Conservation (phyloP, 2,888 invertebrate genomes). For the Euspilapteryx auroguttella region DNA sequence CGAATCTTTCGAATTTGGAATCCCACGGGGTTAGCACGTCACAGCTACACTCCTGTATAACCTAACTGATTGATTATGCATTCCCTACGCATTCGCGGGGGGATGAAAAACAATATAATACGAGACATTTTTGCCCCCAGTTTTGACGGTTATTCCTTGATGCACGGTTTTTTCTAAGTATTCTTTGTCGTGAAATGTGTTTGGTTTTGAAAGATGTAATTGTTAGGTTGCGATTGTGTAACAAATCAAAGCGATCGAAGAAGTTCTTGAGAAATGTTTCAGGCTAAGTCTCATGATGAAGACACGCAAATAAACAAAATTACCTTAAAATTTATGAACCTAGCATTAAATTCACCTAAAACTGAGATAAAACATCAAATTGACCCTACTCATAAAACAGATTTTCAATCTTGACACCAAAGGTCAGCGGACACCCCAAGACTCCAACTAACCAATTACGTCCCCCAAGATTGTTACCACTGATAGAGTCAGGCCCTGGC, state of each 20-base stretch:
- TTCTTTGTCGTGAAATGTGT: no score
- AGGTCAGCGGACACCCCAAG: slow-evolving; percentile 21
- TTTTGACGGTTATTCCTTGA: slow-evolving; percentile 1
- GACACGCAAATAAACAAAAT: no score
- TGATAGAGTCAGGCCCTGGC: slow-evolving; percentile 44
- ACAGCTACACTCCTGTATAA: slow-evolving; percentile 32
- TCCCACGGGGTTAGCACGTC: slow-evolving; percentile 42
- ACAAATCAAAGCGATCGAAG: no score
- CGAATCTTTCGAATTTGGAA: slow-evolving; percentile 37
- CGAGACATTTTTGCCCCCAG: slow-evolving; percentile 1
- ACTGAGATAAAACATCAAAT: no score
- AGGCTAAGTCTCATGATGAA: no score
- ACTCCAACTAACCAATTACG: slow-evolving; percentile 22
- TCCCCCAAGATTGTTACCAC: slow-evolving; percentile 38
- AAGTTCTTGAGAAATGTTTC: no score
- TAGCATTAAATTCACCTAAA: no score
- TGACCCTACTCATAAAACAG: slow-evolving; percentile 44
- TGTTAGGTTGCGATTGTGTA: no score
- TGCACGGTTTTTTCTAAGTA: no score
- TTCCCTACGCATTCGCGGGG: slow-evolving; percentile 35
- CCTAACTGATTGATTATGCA: slow-evolving; percentile 51
- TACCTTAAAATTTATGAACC: no score
- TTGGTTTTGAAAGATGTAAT: no score
- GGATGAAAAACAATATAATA: slow-evolving; percentile 27
- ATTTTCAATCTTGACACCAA: slow-evolving; percentile 44